Conservation (phyloP, 2,113 vertebrate species). For the Apteryx mantelli region DNA sequence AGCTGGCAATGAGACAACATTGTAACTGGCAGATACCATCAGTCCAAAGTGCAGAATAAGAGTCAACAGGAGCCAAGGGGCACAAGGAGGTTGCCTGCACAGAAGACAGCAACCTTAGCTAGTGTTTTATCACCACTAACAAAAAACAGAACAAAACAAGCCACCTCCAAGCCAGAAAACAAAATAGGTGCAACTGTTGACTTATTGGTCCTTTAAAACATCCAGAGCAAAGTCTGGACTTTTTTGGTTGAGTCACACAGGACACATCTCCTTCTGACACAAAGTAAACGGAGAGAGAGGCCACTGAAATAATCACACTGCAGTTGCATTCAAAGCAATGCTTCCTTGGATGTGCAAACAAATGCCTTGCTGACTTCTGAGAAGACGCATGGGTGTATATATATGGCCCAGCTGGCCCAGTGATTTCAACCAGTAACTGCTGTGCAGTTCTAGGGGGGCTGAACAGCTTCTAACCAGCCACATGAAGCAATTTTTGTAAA, state of each 20-base stretch:
- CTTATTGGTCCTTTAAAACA: neutral
- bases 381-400: accelerated
- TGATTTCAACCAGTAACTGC: neutral
- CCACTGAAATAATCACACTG: neutral
- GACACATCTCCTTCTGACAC: neutral
- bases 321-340: neutral
- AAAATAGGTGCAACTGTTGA: neutral
- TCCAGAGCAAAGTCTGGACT: accelerated
- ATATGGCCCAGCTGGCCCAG: neutral
- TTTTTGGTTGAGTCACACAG: neutral
- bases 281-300: neutral
- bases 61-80: neutral
- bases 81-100: neutral
- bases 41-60: neutral
- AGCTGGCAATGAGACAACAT: neutral
- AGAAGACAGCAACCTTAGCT: neutral
- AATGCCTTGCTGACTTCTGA: accelerated
- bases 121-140: neutral
- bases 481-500: accelerated
- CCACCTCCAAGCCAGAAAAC: neutral
- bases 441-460: neutral
- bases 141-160: neutral
- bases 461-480: neutral
- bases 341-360: neutral
- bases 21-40: constrained; percentile 23